Conservation (phyloP, 2,113 vertebrate genomes). For the Ciconia boyciana region DNA sequence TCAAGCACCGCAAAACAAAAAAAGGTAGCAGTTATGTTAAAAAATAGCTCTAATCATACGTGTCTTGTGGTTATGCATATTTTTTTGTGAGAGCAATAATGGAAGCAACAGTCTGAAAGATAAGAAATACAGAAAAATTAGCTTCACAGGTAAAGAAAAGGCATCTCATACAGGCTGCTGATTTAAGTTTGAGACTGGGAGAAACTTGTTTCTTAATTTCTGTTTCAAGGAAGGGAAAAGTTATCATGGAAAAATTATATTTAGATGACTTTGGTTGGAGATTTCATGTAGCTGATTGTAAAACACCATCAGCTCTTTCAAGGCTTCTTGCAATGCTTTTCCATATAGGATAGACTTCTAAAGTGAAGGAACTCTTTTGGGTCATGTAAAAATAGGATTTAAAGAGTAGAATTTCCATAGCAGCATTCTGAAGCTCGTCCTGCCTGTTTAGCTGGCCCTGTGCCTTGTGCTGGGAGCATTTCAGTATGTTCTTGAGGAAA, state of each 20-base stretch:
- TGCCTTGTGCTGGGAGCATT: conserved; percentile 45
- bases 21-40: neutral
- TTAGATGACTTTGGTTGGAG: neutral
- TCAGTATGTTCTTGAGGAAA: conserved; percentile 52
- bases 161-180: neutral
- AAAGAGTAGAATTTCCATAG: conserved; percentile 49
- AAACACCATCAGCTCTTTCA: conserved; percentile 10
- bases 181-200: neutral
- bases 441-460: conserved; percentile 29
- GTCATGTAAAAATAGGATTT: conserved; percentile 53
- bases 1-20: neutral
- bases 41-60: neutral
- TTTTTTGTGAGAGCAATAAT: neutral
- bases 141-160: neutral
- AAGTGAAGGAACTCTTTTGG: conserved; percentile 22
- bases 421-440: conserved; percentile 39
- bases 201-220: neutral
- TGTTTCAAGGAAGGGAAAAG: neutral
- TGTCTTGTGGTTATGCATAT: neutral
- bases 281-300: neutral
- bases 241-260: neutral
- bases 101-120: neutral
- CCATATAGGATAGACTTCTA: neutral
- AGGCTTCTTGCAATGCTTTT: neutral
- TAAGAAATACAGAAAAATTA: neutral